A percentile compares a stretch with the other conserved stretches of the same genome.
Evolutionary conservation across 2,113 vertebrate genomes (phyloP).

Genomic region (Phylloscopus trochilus): DNA sequence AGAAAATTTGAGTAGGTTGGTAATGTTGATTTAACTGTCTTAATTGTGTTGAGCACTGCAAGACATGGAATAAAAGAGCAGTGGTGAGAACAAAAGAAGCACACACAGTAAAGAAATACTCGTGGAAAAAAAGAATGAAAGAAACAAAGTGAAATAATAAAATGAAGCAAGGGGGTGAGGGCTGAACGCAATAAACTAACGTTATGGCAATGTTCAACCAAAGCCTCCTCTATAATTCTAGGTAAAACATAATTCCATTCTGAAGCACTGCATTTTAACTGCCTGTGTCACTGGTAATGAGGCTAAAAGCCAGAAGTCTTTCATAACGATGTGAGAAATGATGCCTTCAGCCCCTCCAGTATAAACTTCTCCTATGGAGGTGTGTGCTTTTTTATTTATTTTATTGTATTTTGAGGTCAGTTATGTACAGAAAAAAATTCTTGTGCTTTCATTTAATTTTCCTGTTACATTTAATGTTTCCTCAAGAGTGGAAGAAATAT

Average conservation of each 20-base stretch:
- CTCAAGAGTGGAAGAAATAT: neutral
- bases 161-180: neutral
- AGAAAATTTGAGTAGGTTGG: conserved; percentile 42
- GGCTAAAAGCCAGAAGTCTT: neutral
- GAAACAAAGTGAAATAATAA: conserved; percentile 3
- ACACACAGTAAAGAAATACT: neutral
- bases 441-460: neutral
- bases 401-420: neutral
- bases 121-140: neutral
- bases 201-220: neutral
- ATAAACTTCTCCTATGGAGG: neutral
- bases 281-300: neutral
- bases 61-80: conserved; percentile 35
- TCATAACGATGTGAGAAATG: neutral
- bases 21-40: conserved; percentile 59
- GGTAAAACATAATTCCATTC: neutral
- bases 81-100: conserved; percentile 49
- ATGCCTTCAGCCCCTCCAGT: neutral
- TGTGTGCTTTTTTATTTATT: neutral
- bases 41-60: conserved; percentile 42
- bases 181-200: neutral
- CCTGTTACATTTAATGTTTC: neutral
- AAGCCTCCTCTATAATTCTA: neutral
- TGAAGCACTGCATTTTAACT: neutral
- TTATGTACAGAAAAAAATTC: neutral